A percentile compares a stretch with the other conserved stretches of the same genome.
Evolutionary conservation across 2,888 invertebrate species (phyloP).

Genomic region (Scrobipalpa atriplicella): DNA sequence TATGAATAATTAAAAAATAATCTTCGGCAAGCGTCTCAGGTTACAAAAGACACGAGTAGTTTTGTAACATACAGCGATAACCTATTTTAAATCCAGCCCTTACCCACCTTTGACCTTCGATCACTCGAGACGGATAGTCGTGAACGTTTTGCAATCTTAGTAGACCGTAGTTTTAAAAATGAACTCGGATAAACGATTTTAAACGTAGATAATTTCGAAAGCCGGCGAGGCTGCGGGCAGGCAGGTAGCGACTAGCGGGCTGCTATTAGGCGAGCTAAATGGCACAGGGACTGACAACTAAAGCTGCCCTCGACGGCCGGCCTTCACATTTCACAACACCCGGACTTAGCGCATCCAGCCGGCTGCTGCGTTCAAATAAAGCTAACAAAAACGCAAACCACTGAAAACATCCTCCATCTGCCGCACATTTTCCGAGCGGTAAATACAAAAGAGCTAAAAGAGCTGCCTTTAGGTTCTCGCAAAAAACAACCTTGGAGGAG

Average conservation of each 20-base stretch:
- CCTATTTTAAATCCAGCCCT: no score
- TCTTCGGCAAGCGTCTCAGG: constrained; percentile 19
- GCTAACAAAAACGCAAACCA: constrained; percentile 31
- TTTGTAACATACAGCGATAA: not conserved
- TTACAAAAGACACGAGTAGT: not conserved
- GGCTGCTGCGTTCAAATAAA: constrained; percentile 52
- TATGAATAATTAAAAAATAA: constrained; percentile 1
- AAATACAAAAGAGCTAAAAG: constrained; percentile 17
- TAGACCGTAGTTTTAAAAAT: constrained; percentile 5
- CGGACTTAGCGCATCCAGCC: constrained; percentile 78
- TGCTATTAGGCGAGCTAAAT: constrained; percentile 60
- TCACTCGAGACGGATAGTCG: not conserved
- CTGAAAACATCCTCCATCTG: constrained; percentile 21
- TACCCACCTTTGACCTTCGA: not conserved
- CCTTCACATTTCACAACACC: constrained; percentile 81
- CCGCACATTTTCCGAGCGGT: constrained; percentile 5
- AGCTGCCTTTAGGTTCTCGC: constrained; percentile 15
- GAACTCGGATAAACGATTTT: constrained; percentile 26
- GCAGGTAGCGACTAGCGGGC: constrained; percentile 41
- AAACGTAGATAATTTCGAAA: constrained; percentile 36
- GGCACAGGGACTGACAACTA: constrained; percentile 74
- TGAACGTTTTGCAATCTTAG: not conserved
- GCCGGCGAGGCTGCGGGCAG: constrained; percentile 43
- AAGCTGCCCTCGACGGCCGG: constrained; percentile 70
- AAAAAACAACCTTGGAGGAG: constrained; percentile 25